Percentiles rank a stretch among this genome's conserved stretches.
These are phyloP conservation scores for Sturmia bella DNA, from an alignment of 2,888 invertebrate genomes.

Conservation along the genomic window DNA sequence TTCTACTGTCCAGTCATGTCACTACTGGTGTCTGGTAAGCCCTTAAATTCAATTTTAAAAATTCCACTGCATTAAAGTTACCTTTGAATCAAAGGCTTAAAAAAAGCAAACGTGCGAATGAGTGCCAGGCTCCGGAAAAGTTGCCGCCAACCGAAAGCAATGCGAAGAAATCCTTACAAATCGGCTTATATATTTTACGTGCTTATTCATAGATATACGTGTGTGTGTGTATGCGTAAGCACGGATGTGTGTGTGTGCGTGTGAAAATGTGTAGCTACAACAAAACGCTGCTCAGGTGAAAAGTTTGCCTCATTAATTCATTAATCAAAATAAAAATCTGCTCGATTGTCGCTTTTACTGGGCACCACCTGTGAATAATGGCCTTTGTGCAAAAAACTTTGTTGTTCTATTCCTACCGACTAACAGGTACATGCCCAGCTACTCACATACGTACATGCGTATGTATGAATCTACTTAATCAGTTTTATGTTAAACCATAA, in stretches of 20 bases:
- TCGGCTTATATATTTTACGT: slow-evolving; percentile 29
- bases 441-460: no score
- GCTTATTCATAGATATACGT: slow-evolving; percentile 13
- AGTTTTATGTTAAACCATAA: slow-evolving; percentile 8
- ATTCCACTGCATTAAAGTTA: background rate
- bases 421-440: no score
- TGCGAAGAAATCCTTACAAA: background rate
- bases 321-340: slow-evolving; percentile 64
- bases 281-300: slow-evolving; percentile 59
- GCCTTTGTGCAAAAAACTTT: slow-evolving; percentile 48
- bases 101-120: slow-evolving; percentile 44
- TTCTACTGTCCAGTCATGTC: no score
- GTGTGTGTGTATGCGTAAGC: slow-evolving; percentile 6
- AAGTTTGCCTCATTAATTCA: slow-evolving; percentile 69
- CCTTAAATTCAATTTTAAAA: no score
- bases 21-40: no score
- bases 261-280: background rate
- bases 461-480: background rate
- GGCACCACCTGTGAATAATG: slow-evolving; percentile 64
- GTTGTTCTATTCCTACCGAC: slow-evolving; percentile 10
- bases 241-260: background rate
- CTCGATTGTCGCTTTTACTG: slow-evolving; percentile 60
- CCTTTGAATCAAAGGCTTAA: slow-evolving; percentile 38
- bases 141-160: slow-evolving; percentile 3
- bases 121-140: slow-evolving; percentile 9